Base-by-base conservation (phyloP, 2,888 invertebrate genomes). In the Buathra laborator region DNA sequence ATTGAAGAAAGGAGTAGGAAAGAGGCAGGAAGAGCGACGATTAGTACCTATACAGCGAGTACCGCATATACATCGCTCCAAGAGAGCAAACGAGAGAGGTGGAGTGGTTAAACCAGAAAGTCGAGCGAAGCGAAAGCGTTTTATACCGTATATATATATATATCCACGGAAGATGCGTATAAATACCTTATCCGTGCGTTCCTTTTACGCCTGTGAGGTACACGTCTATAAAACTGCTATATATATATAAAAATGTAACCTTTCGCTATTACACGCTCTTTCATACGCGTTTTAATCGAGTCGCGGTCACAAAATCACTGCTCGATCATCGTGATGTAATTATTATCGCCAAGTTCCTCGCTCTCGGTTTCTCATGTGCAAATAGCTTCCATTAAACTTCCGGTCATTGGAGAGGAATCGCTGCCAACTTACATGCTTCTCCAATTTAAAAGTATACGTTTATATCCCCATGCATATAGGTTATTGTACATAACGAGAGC, bases 71-170 rank as follows among this genome's bases (percentile, higher is more conserved):
- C 44, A 44, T 67, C 56, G 19, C 10, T 67, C 10, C n/a, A 43
- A 43, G 48, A 70, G 51, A 48, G 37, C 32, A 46, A 48, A 75
- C 86, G 81, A 86, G 88, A 89, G 87, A 89, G 87, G 88, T 87
- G 86, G 87, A 89, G 90, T 87, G 88, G 90, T 90, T 89, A 90
- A 90, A 90, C 90, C 89, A 89, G 90, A 90, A 90, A 90, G 88
- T 90, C 90, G 89, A 90, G 90, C 88, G 86, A 81, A 82, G 81
- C 74, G 71, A 87, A 85, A 86, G 85, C 80, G 77, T 82, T 87
- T 87, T 85, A 53, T 75, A 53, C 48, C 24, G 24, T 14, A 64
- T 37, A 43, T 75, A 83, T 72, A 82, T 82, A 56, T 74, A 87
- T 75, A 72, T 70, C 48, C 72, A 83, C 78, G 75, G 59, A 56